A percentile compares a stretch with the other conserved stretches of the same genome.
phyloP scores from a whole-genome alignment of 1,140 invertebrate species.

The Sitophilus oryzae region DNA sequence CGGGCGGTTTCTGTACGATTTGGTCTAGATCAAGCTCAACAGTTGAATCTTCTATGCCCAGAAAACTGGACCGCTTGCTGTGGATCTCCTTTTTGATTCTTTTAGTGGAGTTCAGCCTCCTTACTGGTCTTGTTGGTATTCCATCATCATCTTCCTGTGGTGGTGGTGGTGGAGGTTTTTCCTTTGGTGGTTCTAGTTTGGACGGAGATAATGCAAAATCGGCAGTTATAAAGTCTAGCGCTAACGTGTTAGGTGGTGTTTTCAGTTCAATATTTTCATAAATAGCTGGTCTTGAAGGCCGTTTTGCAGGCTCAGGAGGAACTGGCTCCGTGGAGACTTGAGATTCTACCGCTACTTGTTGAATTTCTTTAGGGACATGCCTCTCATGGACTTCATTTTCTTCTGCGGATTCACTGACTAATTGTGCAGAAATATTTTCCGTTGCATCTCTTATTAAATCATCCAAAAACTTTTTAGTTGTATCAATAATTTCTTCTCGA shows the following conservation, averaged over 20 bases:
- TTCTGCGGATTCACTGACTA: neutral
- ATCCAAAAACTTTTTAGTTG: conserved; percentile 23
- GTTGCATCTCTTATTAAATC: conserved; percentile 20
- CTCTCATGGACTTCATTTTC: neutral
- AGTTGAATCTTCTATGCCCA: conserved; percentile 69
- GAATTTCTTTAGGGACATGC: neutral
- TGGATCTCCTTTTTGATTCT: conserved; percentile 80
- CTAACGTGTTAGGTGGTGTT: neutral
- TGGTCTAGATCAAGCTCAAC: conserved; percentile 64
- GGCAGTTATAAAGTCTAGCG: conserved; percentile 27
- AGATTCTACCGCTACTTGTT: conserved; percentile 7
- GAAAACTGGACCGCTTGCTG: conserved; percentile 77
- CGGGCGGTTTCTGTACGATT: conserved; percentile 66
- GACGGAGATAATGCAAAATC: conserved; percentile 47
- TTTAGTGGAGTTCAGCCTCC: conserved; percentile 73
- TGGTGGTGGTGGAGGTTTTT: conserved; percentile 80
- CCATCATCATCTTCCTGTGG: conserved; percentile 47
- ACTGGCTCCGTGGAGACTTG: neutral
- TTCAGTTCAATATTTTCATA: conserved; percentile 31
- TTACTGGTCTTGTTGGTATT: conserved; percentile 43
- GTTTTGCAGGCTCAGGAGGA: conserved; percentile 4
- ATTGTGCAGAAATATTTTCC: conserved; percentile 15
- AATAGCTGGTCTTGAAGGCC: conserved; percentile 22
- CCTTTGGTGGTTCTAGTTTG: conserved; percentile 71
- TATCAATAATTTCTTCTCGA: conserved; percentile 18